Evolutionary conservation across 2,888 invertebrate genomes (phyloP), one percentile per base, ranked within the genome.

Genomic region (Apamea sordens): DNA sequence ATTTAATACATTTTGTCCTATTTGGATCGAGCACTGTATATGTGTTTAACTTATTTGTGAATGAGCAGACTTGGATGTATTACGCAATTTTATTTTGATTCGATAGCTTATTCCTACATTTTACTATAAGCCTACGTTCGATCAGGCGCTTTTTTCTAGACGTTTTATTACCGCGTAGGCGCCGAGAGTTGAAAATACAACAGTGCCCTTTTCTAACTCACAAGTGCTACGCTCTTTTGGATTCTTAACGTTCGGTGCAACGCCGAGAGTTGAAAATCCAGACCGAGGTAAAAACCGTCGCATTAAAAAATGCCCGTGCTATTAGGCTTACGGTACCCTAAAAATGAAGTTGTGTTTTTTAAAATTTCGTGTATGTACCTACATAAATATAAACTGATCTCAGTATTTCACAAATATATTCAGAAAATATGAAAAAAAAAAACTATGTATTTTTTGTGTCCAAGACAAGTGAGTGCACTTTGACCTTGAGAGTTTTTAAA

Each of bases 381-480:
- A 21, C 32, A 21, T 32, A 32, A 18, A 63, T 63, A 28, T 2
- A 70, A 61, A 67, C 36, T 63, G 79, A 79, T 79, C 79, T 79
- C 79, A 72, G 21, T 50, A 68, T n/a, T 75, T 77, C 65, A 77
- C 59, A 71, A 69, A 36, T 65, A 70, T 76, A 15, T 59, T 50
- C 28, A 53, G 11, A 11, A 47, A 32, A 28, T 28, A 28, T 28
- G 1, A 32, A 18, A 53, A 67, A 56, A n/a, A 21, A 44, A 56
- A 56, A 3, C 3, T 21, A 18, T 32, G 18, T 36, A 0, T 4
- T 73, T 47, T 63, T 70, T 70, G 15, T 41, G 18, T 50, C 21
- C 7, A 7, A 69, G 28, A 41, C 28, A 70, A 71, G 24, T 70
- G 8, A 70, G 47, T 50, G 47, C 47, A 70, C 77, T 69, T 70